Percentiles rank a stretch among this genome's conserved stretches.
phyloP scores from a whole-genome alignment of 2,113 vertebrate genomes.

The Rhombomys opimus region DNA sequence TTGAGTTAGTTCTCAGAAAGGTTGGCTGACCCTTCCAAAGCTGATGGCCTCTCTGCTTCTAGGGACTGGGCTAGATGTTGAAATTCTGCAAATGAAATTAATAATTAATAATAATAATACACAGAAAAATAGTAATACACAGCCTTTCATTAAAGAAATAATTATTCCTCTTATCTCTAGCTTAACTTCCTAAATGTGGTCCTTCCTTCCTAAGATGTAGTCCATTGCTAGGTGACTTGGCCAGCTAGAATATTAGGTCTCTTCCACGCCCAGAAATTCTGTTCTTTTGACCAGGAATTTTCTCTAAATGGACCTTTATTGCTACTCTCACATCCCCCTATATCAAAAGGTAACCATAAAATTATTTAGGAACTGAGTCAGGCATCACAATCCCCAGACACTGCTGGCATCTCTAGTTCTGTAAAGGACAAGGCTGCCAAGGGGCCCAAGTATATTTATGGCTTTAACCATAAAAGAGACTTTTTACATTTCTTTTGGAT shows the following conservation, averaged over 20 bases:
- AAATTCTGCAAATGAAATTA: neutral
- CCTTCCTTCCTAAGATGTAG: neutral
- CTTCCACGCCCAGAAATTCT: neutral
- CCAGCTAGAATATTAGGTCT: neutral
- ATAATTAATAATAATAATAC: too few species aligned
- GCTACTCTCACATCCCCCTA: neutral
- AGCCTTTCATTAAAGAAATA: neutral
- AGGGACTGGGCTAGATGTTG: neutral
- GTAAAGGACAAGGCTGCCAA: neutral
- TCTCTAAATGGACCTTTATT: neutral
- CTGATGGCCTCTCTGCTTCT: neutral
- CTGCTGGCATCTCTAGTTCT: neutral
- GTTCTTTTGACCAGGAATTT: neutral
- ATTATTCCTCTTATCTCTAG: neutral
- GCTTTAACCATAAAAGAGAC: neutral
- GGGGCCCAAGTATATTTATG: neutral
- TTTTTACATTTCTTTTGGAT: neutral
- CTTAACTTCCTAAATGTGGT: neutral
- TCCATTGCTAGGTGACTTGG: neutral
- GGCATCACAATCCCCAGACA: neutral
- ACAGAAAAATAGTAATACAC: neutral
- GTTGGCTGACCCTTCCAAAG: neutral
- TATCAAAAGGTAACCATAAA: neutral
- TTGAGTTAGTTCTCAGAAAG: neutral
- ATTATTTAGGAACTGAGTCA: neutral